These are phyloP conservation scores for Arctocebus calabarensis DNA, from an alignment of 2,797 vertebrate species.

Conservation along the genomic window DNA sequence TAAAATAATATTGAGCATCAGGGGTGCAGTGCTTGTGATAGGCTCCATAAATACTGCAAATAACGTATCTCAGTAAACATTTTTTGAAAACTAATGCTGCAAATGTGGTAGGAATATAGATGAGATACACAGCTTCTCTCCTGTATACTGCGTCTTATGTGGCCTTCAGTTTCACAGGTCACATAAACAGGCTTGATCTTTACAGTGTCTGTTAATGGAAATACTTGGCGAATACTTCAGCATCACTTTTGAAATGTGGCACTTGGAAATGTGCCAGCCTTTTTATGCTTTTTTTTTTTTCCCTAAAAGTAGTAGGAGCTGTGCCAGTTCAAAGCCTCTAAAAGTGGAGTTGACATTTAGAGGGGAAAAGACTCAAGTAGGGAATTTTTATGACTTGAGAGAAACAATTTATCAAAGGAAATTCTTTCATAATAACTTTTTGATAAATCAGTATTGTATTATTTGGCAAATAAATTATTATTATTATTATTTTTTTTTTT, in stretches of 20 bases:
- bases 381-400: slow-evolving; percentile 19
- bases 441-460: background rate
- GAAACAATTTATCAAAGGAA: background rate
- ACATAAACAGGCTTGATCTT: background rate
- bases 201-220: background rate
- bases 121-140: background rate
- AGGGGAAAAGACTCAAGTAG: background rate
- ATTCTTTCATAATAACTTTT: slow-evolving; percentile 27
- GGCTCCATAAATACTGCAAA: background rate
- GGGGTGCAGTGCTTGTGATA: background rate
- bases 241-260: slow-evolving; percentile 55
- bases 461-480: background rate
- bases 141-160: rapidly evolving
- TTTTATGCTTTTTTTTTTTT: slow-evolving; percentile 39
- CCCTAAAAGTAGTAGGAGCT: slow-evolving; percentile 24
- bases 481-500: too few species aligned
- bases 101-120: background rate
- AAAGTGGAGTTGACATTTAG: background rate
- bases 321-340: slow-evolving; percentile 23
- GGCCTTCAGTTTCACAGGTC: slow-evolving; percentile 28
- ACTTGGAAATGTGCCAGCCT: too few species aligned
- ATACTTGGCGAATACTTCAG: background rate
- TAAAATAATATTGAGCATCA: background rate
- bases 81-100: background rate
- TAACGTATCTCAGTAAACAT: background rate